Evolutionary conservation across 2,888 invertebrate species (phyloP), one percentile per base, ranked within the genome.

Genomic region (Dolomedes plantarius): DNA sequence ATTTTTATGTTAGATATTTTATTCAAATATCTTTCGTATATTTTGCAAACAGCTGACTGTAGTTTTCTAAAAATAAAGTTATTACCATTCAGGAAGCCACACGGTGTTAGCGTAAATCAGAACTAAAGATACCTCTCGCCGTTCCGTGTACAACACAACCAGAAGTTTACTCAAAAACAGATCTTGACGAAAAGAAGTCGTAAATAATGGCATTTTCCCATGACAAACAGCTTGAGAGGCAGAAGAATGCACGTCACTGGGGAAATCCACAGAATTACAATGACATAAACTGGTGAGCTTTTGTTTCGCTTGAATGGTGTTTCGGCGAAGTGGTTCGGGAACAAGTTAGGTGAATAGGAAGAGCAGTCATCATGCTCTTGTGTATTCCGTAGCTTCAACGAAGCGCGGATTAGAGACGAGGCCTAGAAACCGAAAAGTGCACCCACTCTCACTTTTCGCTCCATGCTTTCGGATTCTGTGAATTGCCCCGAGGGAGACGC

Each of bases 381-480:
- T 16, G n/a, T 9, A 46, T 46, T 7, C 46, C 46, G 46, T 16
- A 16, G 46, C 46, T 46, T 16, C 46, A 46, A 16, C 46, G 46
- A 46, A 46, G 46, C 46, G 16, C 16, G 46, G 46, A n/a, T 16
- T 46, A 46, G 46, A 46, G 46, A 6, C 16, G 16, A 46, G 46
- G 46, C 46, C 46, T 46, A 46, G 13, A 46, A 46, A 46, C 46
- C 46, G 46, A 46, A 46, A 46, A 46, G 46, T 46, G 46, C 46
- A 46, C 7, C 2, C 46, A 46, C 46, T 46, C 9, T 36, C 36
- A n/a, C 46, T 36, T 46, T 46, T 46, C n/a, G 36, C 36, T 16
- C 16, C 9, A 46, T 16, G 11, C 13, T 46, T n/a, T n/a, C n/a
- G n/a, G n/a, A n/a, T n/a, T 46, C 46, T 16, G 46, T 16, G 46